Conservation (phyloP, 1,140 invertebrate species). For the Drosophila nigrodunni region DNA sequence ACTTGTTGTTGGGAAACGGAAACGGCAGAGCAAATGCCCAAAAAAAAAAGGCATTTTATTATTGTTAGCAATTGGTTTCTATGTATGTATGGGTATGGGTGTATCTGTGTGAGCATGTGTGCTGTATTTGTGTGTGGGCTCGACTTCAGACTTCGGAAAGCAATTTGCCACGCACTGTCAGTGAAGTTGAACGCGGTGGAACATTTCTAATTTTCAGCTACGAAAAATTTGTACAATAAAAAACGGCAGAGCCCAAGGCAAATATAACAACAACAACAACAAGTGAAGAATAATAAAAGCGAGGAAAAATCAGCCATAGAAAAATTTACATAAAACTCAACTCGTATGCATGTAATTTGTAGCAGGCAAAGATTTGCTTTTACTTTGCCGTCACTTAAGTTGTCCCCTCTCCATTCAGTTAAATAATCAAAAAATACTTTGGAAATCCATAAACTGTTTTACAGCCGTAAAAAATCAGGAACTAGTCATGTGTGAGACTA, state of each 20-base stretch:
- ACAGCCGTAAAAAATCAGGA: constrained; percentile 14
- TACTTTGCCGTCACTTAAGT: constrained; percentile 26
- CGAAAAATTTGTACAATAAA: constrained; percentile 79
- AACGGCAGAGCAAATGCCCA: constrained; percentile 46
- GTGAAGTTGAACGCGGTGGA: constrained; percentile 80
- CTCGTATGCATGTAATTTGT: constrained; percentile 56
- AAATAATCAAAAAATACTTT: constrained; percentile 38
- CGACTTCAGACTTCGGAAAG: constrained; percentile 79
- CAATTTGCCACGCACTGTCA: constrained; percentile 82
- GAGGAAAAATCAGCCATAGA: constrained; percentile 28
- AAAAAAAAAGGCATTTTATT: constrained; percentile 70
- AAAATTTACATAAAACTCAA: constrained; percentile 60
- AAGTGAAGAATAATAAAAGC: constrained; percentile 24
- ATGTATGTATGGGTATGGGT: constrained; percentile 17
- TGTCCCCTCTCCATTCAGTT: not conserved
- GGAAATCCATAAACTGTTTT: constrained; percentile 8
- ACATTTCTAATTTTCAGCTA: constrained; percentile 83
- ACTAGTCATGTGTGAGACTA: constrained; percentile 2
- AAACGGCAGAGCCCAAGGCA: constrained; percentile 53
- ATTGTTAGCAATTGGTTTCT: constrained; percentile 72
- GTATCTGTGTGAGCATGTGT: constrained; percentile 9
- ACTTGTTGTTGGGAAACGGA: constrained; percentile 72
- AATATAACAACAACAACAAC: constrained; percentile 17
- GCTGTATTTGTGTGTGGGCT: constrained; percentile 34
- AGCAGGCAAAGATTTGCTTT: constrained; percentile 64